Conservation (phyloP, 2,797 vertebrate species). For the Crossoptilon crossoptilon region DNA sequence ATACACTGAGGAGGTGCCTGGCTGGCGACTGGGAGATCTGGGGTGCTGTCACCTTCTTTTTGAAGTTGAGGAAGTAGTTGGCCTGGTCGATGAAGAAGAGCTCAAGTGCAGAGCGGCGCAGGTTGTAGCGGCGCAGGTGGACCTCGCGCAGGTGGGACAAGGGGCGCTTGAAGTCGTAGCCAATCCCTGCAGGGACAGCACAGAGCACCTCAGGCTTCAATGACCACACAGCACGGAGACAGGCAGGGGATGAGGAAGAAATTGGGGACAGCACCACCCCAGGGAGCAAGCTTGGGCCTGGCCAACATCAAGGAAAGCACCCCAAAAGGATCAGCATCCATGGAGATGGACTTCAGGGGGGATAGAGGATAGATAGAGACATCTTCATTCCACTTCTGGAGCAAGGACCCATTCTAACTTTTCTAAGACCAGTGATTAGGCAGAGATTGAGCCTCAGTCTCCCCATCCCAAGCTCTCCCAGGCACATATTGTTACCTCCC, state of each 20-base stretch:
- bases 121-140: constrained; percentile 95
- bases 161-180: constrained; percentile 94
- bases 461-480: neutral
- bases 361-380: neutral
- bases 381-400: neutral
- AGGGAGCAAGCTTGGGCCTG: neutral
- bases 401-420: neutral
- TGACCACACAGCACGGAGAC: accelerated
- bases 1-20: neutral
- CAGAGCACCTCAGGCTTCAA: accelerated
- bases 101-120: constrained; percentile 94
- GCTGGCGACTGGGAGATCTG: neutral
- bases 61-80: constrained; percentile 99
- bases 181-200: constrained; percentile 83
- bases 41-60: constrained; percentile 81
- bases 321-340: neutral
- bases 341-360: neutral
- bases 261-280: neutral
- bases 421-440: no score
- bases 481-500: constrained; percentile 79
- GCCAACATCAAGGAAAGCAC: neutral
- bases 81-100: constrained; percentile 98
- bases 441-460: neutral
- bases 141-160: constrained; percentile 94
- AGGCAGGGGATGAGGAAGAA: neutral